Conservation (phyloP, 2,888 invertebrate species). For the Dryocosmus kuriphilus region DNA sequence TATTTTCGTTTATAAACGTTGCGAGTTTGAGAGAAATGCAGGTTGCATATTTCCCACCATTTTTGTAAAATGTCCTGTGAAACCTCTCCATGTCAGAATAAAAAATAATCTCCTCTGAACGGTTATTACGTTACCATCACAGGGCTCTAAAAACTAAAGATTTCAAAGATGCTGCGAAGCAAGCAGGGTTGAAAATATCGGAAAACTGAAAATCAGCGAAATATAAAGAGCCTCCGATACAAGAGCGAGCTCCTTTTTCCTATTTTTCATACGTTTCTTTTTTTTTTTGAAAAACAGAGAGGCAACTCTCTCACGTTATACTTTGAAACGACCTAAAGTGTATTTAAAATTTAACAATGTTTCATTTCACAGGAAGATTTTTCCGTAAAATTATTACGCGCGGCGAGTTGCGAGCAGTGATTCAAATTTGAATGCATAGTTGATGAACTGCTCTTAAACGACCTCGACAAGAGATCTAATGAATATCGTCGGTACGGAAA, state of each 20-base stretch:
- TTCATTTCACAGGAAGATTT: conserved; percentile 33
- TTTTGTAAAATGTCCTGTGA: too few relatives aligned
- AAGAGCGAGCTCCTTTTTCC: not conserved
- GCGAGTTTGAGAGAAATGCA: too few relatives aligned
- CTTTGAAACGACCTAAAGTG: conserved; percentile 25
- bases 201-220: conserved; percentile 32
- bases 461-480: conserved; percentile 31
- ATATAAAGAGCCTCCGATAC: conserved; percentile 9
- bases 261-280: not conserved
- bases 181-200: conserved; percentile 31
- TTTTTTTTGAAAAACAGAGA: conserved; percentile 5
- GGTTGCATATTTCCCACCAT: too few relatives aligned
- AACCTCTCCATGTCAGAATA: too few relatives aligned
- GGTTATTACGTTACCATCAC: not conserved
- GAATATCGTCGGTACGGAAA: conserved; percentile 1
- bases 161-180: not conserved
- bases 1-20: too few relatives aligned
- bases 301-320: not conserved
- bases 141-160: conserved; percentile 8
- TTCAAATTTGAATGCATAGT: conserved; percentile 34
- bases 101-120: too few relatives aligned
- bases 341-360: conserved; percentile 32
- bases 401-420: conserved; percentile 12
- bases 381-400: conserved; percentile 29
- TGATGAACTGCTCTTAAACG: conserved; percentile 37